Conservation (phyloP, 2,888 invertebrate genomes). For the Boloria selene region DNA sequence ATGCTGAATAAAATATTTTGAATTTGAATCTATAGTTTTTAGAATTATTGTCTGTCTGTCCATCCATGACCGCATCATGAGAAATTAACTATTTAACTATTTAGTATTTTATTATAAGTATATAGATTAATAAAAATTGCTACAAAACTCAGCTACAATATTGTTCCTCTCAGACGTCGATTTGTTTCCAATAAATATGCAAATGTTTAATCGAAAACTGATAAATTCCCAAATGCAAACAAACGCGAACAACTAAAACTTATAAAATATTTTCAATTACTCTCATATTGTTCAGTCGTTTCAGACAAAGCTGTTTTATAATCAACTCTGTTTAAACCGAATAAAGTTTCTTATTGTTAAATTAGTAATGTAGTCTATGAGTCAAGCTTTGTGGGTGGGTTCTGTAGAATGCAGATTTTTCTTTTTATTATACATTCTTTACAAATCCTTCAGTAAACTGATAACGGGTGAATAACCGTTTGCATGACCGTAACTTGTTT, state of each 20-base stretch:
- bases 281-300: constrained; percentile 1
- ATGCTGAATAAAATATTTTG: no score
- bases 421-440: constrained; percentile 19
- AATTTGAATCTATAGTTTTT: no score
- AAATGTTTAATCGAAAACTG: no score
- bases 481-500: constrained; percentile 3
- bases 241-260: not conserved
- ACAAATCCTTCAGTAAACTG: constrained; percentile 17
- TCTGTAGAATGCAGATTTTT: constrained; percentile 31
- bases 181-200: no score
- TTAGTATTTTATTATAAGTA: no score
- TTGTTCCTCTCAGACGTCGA: no score
- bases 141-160: no score
- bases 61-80: no score
- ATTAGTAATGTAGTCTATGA: constrained; percentile 22
- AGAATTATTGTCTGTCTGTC: no score
- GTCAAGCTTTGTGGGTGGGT: constrained; percentile 34
- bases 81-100: no score
- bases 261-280: no score
- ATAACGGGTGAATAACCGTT: constrained; percentile 25
- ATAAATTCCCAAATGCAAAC: not conserved
- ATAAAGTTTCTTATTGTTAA: constrained; percentile 24
- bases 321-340: constrained; percentile 33
- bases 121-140: no score
- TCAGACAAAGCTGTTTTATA: not conserved